Evolutionary conservation across 2,113 vertebrate species (phyloP).

Genomic region (Plotosus lineatus): DNA sequence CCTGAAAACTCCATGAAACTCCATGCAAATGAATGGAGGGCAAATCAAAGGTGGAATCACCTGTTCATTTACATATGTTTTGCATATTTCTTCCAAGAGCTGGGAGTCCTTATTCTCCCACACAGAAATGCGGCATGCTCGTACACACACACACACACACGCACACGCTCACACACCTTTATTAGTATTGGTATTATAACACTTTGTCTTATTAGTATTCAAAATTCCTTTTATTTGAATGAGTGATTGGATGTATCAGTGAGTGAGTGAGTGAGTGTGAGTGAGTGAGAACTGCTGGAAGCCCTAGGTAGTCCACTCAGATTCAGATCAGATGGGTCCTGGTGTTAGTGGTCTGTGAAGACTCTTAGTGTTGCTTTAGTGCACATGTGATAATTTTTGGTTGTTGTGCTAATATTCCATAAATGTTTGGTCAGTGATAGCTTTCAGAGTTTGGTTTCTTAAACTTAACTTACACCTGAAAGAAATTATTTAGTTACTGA

Average conservation of each 20-base stretch:
- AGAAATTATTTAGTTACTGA: neutral
- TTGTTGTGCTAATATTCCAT: slow-evolving; percentile 57
- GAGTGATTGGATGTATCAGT: neutral
- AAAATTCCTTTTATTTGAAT: neutral
- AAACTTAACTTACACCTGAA: neutral
- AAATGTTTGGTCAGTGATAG: slow-evolving; percentile 26
- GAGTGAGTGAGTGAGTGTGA: no score
- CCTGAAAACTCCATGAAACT: slow-evolving; percentile 18
- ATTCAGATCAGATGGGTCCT: slow-evolving; percentile 29
- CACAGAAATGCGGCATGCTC: neutral
- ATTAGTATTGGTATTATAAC: neutral
- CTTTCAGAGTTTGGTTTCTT: neutral
- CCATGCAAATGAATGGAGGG: slow-evolving; percentile 15
- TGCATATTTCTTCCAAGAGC: slow-evolving; percentile 38
- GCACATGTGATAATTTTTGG: slow-evolving; percentile 23
- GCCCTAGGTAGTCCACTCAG: neutral
- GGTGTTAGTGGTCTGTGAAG: slow-evolving; percentile 38
- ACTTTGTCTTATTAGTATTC: neutral
- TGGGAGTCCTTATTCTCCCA: neutral
- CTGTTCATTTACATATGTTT: slow-evolving; percentile 40
- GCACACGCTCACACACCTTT: neutral
- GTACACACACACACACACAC: neutral
- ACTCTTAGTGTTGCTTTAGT: slow-evolving; percentile 45
- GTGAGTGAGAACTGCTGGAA: neutral
- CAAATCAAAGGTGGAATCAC: slow-evolving; percentile 34